A percentile compares a stretch with the other conserved stretches of the same genome.
These are phyloP conservation scores for Cryptus armator DNA, from an alignment of 2,888 invertebrate genomes.

Conservation along the genomic window DNA sequence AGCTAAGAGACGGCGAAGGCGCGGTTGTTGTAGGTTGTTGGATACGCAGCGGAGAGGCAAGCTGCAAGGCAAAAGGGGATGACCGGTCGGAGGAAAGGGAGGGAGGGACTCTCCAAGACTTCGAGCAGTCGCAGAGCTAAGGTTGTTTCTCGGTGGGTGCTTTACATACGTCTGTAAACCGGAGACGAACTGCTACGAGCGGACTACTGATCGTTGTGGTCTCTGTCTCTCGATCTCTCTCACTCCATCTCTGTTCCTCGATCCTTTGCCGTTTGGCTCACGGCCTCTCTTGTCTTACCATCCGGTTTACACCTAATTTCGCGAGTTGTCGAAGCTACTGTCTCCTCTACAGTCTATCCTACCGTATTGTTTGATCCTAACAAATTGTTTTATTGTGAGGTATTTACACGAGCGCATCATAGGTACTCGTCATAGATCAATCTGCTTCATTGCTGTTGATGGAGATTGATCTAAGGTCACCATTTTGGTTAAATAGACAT, in stretches of 20 bases:
- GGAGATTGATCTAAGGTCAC: background rate
- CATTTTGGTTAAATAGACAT: no score
- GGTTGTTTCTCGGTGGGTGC: slow-evolving; percentile 83
- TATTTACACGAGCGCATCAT: background rate
- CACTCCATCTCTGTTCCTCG: slow-evolving; percentile 48
- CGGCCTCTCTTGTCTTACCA: slow-evolving; percentile 57
- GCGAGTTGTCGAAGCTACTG: slow-evolving; percentile 62
- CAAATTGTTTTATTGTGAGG: slow-evolving; percentile 22
- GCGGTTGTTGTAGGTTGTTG: slow-evolving; percentile 53
- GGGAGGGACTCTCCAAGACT: slow-evolving; percentile 35
- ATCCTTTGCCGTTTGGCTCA: slow-evolving; percentile 42
- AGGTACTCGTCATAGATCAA: background rate
- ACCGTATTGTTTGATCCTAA: background rate
- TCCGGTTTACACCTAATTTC: slow-evolving; percentile 72
- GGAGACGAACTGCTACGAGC: slow-evolving; percentile 84
- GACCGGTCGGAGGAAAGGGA: background rate
- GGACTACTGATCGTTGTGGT: slow-evolving; percentile 85
- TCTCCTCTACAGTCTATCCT: slow-evolving; percentile 30
- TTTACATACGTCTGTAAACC: slow-evolving; percentile 84
- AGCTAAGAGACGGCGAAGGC: slow-evolving; percentile 60
- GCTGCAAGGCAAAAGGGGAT: slow-evolving; percentile 26
- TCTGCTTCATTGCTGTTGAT: background rate
- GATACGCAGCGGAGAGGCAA: slow-evolving; percentile 3
- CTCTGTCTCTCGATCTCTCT: slow-evolving; percentile 70
- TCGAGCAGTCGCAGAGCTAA: slow-evolving; percentile 65